phyloP scores from a whole-genome alignment of 1,140 invertebrate species.

The Drosophila micromelanica region DNA sequence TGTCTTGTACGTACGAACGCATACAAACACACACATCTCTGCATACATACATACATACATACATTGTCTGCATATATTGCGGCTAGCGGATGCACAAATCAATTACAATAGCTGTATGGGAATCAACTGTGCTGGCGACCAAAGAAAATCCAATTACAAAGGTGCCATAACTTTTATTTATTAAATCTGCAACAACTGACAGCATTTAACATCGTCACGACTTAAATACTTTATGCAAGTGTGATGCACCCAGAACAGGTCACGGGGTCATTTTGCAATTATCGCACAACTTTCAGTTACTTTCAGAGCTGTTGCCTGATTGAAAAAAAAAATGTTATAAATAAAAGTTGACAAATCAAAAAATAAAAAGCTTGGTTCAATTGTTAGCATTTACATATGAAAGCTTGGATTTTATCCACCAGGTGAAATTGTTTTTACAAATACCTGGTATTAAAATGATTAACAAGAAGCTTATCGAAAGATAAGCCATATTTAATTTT shows the following conservation, averaged over 20 bases:
- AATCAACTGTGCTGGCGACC: slow-evolving; percentile 26
- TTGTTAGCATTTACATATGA: no score
- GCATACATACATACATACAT: background rate
- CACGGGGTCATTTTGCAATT: background rate
- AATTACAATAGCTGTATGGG: slow-evolving; percentile 48
- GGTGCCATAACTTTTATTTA: slow-evolving; percentile 42
- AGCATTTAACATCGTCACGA: slow-evolving; percentile 26
- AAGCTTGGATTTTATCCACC: no score
- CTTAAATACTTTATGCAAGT: slow-evolving; percentile 17
- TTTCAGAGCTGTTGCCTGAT: background rate
- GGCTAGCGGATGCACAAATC: slow-evolving; percentile 65
- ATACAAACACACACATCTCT: slow-evolving; percentile 6
- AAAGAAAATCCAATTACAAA: slow-evolving; percentile 47
- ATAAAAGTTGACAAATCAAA: no score
- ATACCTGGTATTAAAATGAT: no score
- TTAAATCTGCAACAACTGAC: slow-evolving; percentile 14
- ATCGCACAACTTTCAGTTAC: background rate
- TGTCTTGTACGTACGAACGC: slow-evolving; percentile 19
- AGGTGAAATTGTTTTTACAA: no score
- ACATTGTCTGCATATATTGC: slow-evolving; percentile 17
- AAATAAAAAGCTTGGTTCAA: no score
- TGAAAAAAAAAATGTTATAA: no score
- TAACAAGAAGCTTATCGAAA: no score
- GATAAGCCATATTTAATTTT: background rate
- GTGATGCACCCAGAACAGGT: background rate